Conservation (phyloP, 2,113 vertebrate genomes). For the Melanotaenia duboulayi region DNA sequence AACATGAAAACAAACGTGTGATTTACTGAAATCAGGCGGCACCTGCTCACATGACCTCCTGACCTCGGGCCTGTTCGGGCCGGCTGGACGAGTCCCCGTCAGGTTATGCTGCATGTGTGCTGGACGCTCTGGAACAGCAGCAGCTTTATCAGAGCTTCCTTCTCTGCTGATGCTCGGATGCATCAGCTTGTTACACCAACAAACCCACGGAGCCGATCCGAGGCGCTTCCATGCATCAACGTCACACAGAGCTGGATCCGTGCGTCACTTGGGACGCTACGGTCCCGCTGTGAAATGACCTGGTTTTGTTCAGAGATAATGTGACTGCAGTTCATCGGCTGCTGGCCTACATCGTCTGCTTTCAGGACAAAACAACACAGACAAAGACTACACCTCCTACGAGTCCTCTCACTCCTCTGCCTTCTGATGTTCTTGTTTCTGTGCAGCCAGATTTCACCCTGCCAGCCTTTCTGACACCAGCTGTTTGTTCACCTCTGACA, state of each 20-base stretch:
- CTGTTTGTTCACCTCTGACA: too few species aligned
- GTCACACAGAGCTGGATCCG: slow-evolving; percentile 3
- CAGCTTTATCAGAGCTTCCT: slow-evolving; percentile 48
- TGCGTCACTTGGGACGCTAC: slow-evolving; percentile 34
- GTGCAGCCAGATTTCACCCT: too few species aligned
- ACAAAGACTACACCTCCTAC: not conserved
- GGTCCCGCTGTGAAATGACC: slow-evolving; percentile 44
- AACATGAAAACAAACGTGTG: too few species aligned
- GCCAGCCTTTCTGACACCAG: too few species aligned
- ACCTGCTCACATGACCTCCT: too few species aligned
- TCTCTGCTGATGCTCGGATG: slow-evolving; percentile 31
- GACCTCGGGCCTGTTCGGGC: too few species aligned
- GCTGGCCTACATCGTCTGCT: slow-evolving; percentile 19
- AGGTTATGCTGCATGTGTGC: slow-evolving; percentile 21
- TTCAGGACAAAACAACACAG: slow-evolving; percentile 13
- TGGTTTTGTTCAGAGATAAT: slow-evolving; percentile 43
- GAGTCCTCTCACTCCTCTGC: slow-evolving; percentile 19
- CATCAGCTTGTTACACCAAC: slow-evolving; percentile 32
- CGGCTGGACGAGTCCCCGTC: too few species aligned
- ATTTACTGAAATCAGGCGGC: too few species aligned
- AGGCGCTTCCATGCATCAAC: not conserved
- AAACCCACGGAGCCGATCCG: not conserved
- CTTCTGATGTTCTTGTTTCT: too few species aligned
- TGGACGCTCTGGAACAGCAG: slow-evolving; percentile 46
- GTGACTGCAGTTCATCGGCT: slow-evolving; percentile 30